Evolutionary conservation across 2,888 invertebrate species (phyloP).

Genomic region (Campoletis raptor): DNA sequence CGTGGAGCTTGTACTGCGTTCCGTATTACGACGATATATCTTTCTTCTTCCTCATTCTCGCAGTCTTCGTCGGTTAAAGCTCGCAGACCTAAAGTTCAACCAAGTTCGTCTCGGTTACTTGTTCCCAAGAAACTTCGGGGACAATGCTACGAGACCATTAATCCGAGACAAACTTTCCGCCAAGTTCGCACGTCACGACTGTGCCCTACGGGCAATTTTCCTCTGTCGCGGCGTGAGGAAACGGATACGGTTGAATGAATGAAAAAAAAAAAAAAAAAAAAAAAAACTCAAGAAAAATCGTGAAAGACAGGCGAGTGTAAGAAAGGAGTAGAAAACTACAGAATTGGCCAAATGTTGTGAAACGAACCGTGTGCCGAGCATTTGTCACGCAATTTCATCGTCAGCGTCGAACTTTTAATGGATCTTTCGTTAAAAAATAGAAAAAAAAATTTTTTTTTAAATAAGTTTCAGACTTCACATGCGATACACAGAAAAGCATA

Average conservation of each 20-base stretch:
- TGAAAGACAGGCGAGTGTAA: constrained; percentile 38
- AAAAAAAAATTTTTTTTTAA: background rate
- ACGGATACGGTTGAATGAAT: constrained; percentile 64
- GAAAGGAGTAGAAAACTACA: constrained; percentile 56
- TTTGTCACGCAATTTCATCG: constrained; percentile 64
- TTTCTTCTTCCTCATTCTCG: constrained; percentile 51
- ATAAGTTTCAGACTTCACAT: constrained; percentile 15
- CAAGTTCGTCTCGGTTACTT: constrained; percentile 69
- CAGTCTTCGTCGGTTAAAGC: constrained; percentile 50
- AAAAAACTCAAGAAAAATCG: constrained; percentile 43
- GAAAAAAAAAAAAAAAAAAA: constrained; percentile 52
- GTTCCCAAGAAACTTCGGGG: constrained; percentile 69
- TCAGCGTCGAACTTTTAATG: constrained; percentile 61
- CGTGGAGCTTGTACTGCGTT: constrained; percentile 46
- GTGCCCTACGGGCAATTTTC: constrained; percentile 66
- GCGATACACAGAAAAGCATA: constrained; percentile 23
- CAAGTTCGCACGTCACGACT: constrained; percentile 68
- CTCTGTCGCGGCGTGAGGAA: constrained; percentile 48
- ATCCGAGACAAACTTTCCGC: constrained; percentile 69
- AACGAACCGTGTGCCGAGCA: constrained; percentile 49
- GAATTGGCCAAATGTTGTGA: constrained; percentile 64
- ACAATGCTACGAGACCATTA: constrained; percentile 72
- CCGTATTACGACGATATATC: constrained; percentile 66
- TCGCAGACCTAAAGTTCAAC: constrained; percentile 60
- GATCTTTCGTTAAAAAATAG: constrained; percentile 44